Evolutionary conservation across 2,113 vertebrate species (phyloP).

Genomic region (Amblyopsis rosae): DNA sequence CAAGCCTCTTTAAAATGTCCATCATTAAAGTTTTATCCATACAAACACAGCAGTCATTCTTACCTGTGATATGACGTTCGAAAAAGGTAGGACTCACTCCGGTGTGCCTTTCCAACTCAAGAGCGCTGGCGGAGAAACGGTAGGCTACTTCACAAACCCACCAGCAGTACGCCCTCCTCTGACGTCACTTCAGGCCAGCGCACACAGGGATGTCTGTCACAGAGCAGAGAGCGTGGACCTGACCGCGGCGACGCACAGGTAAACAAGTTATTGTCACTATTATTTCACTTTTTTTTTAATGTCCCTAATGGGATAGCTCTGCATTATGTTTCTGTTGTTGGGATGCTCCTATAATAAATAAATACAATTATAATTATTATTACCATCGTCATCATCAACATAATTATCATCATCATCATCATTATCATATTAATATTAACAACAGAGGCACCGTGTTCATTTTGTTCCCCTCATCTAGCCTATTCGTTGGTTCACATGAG

Average conservation of each 20-base stretch:
- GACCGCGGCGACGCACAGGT: slow-evolving; percentile 40
- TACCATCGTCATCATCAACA: neutral
- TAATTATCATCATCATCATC: neutral
- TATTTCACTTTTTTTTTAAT: neutral
- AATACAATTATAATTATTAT: too few relatives aligned
- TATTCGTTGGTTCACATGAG: too few relatives aligned
- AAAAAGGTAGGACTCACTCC: neutral
- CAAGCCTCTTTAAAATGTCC: neutral
- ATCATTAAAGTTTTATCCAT: slow-evolving; percentile 13
- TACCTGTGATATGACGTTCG: slow-evolving; percentile 42
- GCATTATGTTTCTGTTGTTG: neutral
- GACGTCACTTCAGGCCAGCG: slow-evolving; percentile 50
- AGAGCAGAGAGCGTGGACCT: neutral
- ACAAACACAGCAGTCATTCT: neutral
- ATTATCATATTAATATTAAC: neutral
- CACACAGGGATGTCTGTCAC: neutral
- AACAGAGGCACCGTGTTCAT: too few relatives aligned
- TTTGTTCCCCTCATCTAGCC: too few relatives aligned
- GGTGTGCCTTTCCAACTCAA: slow-evolving; percentile 5
- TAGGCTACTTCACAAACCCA: slow-evolving; percentile 15
- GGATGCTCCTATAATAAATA: too few relatives aligned
- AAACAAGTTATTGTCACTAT: neutral
- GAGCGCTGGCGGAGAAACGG: slow-evolving; percentile 24
- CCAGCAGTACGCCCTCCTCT: slow-evolving; percentile 23
- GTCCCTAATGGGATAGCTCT: neutral